A percentile compares a stretch with the other conserved stretches of the same genome.
phyloP scores from a whole-genome alignment of 2,113 vertebrate genomes.

The Brachyhypopomus occidentalis region DNA sequence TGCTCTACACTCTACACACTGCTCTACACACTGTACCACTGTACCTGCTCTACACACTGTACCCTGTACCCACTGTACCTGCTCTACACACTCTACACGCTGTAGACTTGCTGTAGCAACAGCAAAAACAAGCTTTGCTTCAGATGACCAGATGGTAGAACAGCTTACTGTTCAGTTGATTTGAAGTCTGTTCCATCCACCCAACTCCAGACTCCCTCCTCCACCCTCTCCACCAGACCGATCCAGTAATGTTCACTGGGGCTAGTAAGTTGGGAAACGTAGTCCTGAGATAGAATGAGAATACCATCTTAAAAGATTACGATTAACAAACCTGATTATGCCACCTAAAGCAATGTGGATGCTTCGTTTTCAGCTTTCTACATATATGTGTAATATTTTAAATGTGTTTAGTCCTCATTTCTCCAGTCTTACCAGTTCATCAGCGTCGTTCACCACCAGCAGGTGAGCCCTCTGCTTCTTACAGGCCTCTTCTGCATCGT shows the following conservation, averaged over 20 bases:
- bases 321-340: too few relatives aligned
- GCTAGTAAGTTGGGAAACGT: conserved; percentile 4
- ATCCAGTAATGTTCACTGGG: conserved; percentile 37
- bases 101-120: too few relatives aligned
- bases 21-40: too few relatives aligned
- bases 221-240: conserved; percentile 52
- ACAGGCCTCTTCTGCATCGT: conserved; percentile 45
- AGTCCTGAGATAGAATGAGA: conserved; percentile 42
- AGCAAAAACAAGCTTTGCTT: background rate
- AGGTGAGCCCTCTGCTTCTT: conserved; percentile 28
- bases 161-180: conserved; percentile 48
- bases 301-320: too few relatives aligned
- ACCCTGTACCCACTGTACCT: too few relatives aligned
- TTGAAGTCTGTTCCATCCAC: conserved; percentile 66
- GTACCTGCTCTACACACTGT: too few relatives aligned
- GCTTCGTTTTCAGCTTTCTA: too few relatives aligned
- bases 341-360: too few relatives aligned
- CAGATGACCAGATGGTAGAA: background rate
- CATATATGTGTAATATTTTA: too few relatives aligned
- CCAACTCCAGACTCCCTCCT: conserved; percentile 66
- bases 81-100: too few relatives aligned
- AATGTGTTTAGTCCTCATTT: background rate
- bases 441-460: conserved; percentile 45
- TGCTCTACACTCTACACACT: too few relatives aligned
- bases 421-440: conserved; percentile 46